These are phyloP conservation scores for Diplodus puntazzo DNA, from an alignment of 2,797 vertebrate genomes.

Conservation along the genomic window DNA sequence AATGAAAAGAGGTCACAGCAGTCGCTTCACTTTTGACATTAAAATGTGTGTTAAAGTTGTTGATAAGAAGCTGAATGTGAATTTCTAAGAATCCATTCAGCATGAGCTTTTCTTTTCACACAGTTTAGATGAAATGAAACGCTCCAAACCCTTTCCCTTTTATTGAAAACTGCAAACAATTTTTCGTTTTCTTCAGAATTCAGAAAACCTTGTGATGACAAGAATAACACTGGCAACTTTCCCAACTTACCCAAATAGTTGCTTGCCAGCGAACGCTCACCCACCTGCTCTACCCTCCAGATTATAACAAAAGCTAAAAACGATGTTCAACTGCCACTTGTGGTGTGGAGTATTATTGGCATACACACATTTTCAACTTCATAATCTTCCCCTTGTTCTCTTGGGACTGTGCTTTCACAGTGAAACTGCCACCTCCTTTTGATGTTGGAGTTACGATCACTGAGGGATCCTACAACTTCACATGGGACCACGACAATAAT, in stretches of 20 bases:
- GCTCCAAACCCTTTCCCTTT: neutral
- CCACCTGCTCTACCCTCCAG: slow-evolving; percentile 13
- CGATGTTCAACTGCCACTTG: slow-evolving; percentile 7
- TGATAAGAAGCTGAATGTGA: neutral
- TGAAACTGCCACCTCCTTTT: slow-evolving; percentile 70
- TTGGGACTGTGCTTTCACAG: slow-evolving; percentile 62
- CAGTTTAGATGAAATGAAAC: neutral
- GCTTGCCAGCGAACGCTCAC: neutral
- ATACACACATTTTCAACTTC: slow-evolving; percentile 5
- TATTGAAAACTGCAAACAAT: neutral
- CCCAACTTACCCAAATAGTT: neutral
- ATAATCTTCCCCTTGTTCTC: neutral
- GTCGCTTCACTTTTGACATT: neutral
- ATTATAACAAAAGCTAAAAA: slow-evolving; percentile 18
- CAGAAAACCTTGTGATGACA: neutral
- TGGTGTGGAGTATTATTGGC: neutral
- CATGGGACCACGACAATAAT: slow-evolving; percentile 67
- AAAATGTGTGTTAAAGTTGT: too few relatives aligned
- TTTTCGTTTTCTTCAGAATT: slow-evolving; percentile 10
- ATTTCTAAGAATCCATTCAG: neutral
- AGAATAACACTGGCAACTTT: slow-evolving; percentile 6
- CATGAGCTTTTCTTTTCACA: neutral
- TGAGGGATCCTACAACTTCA: slow-evolving; percentile 67
- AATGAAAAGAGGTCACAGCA: neutral
- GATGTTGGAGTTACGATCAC: slow-evolving; percentile 56